Evolutionary conservation across 2,113 vertebrate genomes (phyloP).

Genomic region (Passerina amoena): DNA sequence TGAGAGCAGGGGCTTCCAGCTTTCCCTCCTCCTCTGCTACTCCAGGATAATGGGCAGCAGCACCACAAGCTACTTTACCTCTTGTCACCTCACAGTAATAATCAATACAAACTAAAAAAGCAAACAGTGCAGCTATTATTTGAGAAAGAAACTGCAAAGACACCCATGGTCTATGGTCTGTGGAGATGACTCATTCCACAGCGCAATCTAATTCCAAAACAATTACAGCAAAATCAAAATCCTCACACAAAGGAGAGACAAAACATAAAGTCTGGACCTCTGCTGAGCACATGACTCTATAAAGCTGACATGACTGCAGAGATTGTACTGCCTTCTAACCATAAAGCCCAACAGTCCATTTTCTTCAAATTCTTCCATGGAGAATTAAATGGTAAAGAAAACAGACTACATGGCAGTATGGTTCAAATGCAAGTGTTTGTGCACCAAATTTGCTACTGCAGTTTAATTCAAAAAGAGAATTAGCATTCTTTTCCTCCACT

Average conservation of each 20-base stretch:
- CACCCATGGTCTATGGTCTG: conserved; percentile 14
- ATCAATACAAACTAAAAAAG: neutral
- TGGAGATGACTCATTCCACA: conserved; percentile 55
- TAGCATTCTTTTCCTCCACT: neutral
- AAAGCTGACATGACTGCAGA: conserved; percentile 14
- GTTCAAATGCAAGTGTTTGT: neutral
- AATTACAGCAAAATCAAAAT: conserved; percentile 55
- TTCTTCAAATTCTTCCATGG: neutral
- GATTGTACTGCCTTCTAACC: neutral
- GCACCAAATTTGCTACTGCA: neutral
- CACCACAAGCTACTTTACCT: neutral
- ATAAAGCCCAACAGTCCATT: neutral
- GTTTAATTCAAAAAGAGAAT: conserved; percentile 2
- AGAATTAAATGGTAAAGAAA: conserved; percentile 27
- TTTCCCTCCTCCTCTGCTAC: neutral
- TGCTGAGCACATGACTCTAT: conserved; percentile 5
- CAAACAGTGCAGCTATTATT: neutral
- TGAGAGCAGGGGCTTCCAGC: neutral
- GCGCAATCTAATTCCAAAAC: conserved; percentile 57
- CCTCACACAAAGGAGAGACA: neutral
- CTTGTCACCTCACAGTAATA: neutral
- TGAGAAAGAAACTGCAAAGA: conserved; percentile 35
- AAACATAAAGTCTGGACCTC: neutral
- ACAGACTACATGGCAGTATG: neutral
- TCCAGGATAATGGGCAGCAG: neutral